Conservation (phyloP, 1,140 invertebrate species). For the Vollenhovia emeryi region DNA sequence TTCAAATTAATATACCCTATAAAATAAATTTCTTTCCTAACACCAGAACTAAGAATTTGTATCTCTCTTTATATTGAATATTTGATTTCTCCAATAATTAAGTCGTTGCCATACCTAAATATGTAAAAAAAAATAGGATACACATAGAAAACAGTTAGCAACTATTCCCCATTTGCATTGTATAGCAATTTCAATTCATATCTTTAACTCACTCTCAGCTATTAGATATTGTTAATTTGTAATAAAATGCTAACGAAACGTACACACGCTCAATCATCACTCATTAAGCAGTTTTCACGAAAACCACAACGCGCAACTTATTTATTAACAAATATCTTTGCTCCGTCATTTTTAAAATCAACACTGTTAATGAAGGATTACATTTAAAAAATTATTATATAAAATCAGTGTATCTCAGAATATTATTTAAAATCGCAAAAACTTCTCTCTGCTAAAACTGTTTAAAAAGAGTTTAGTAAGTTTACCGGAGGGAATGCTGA, state of each 20-base stretch:
- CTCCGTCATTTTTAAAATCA: slow-evolving; percentile 18
- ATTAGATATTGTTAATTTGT: slow-evolving; percentile 68
- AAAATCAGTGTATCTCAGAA: background rate
- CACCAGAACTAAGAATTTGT: background rate
- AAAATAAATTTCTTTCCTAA: background rate
- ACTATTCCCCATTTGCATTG: background rate
- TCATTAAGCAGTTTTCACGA: slow-evolving; percentile 42
- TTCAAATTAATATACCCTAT: background rate
- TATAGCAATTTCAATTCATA: slow-evolving; percentile 8
- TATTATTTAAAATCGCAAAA: background rate
- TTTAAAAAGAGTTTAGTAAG: slow-evolving; percentile 1
- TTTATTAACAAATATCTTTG: slow-evolving; percentile 9
- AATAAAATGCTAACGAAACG: slow-evolving; percentile 64
- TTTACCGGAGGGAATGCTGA: slow-evolving; percentile 86
- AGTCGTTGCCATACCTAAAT: background rate
- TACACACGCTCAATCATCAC: slow-evolving; percentile 67
- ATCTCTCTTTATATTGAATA: background rate
- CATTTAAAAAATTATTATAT: background rate
- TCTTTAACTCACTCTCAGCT: background rate
- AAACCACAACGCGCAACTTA: slow-evolving; percentile 11
- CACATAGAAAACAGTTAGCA: slow-evolving; percentile 24
- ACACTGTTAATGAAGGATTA: slow-evolving; percentile 27
- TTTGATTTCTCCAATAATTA: background rate
- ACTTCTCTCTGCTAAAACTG: slow-evolving; percentile 1
- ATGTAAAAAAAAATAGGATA: background rate